phyloP scores from a whole-genome alignment of 2,113 vertebrate genomes.

The Pedionomus torquatus region DNA sequence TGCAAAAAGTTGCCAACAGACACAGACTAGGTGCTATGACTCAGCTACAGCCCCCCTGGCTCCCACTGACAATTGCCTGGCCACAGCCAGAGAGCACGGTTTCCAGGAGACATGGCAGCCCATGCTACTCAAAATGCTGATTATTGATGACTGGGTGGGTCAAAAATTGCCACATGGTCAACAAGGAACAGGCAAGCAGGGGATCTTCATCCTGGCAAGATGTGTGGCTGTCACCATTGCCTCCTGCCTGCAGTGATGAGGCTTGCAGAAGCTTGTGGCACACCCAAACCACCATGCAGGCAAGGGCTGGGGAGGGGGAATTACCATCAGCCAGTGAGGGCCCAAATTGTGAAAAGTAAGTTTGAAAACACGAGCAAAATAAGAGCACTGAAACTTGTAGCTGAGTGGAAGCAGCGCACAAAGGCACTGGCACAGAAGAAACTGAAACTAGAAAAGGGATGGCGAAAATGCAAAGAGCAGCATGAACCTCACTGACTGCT shows the following conservation, averaged over 20 bases:
- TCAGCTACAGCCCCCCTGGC: neutral
- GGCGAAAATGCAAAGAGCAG: neutral
- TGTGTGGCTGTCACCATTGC: accelerated
- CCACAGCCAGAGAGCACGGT: neutral
- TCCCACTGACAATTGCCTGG: neutral
- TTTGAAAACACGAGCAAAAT: neutral
- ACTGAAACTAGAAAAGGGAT: neutral
- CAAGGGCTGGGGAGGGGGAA: neutral
- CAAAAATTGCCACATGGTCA: neutral
- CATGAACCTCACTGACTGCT: neutral
- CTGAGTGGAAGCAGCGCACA: neutral
- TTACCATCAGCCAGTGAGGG: neutral
- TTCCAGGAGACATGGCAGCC: neutral
- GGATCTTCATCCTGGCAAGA: neutral
- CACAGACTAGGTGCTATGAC: too few relatives aligned
- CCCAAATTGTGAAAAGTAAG: neutral
- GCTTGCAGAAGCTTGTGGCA: neutral
- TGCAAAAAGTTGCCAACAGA: neutral
- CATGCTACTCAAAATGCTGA: neutral
- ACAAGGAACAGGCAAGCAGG: neutral
- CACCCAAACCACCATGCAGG: neutral
- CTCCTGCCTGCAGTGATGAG: accelerated
- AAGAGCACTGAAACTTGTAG: neutral
- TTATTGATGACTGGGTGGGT: neutral
- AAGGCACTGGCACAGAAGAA: neutral